phyloP scores from a whole-genome alignment of 1,140 invertebrate genomes.

The Phymastichus coffea region DNA sequence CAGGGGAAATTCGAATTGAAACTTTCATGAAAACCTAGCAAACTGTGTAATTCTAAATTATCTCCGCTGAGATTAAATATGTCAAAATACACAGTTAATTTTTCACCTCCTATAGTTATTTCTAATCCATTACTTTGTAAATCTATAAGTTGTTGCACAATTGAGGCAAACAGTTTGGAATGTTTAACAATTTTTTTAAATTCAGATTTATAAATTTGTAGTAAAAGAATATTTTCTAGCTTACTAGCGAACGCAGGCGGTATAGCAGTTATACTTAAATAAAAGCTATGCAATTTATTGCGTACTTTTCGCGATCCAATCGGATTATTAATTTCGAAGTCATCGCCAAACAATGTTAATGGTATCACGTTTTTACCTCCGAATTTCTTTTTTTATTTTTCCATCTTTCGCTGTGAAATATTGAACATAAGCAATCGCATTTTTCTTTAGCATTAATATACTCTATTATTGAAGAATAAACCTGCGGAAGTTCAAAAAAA shows the following conservation, averaged over 20 bases:
- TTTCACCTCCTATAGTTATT: constrained; percentile 22
- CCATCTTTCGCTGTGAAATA: too few species aligned
- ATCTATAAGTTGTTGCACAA: constrained; percentile 16
- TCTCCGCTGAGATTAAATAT: constrained; percentile 28
- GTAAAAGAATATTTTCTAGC: constrained; percentile 23
- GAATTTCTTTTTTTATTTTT: not conserved
- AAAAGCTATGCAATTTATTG: constrained; percentile 15
- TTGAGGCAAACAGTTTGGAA: not conserved
- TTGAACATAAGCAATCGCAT: too few species aligned
- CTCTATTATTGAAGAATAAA: not conserved
- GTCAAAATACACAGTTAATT: constrained; percentile 28
- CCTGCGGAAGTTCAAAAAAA: not conserved
- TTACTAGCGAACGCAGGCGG: constrained; percentile 14
- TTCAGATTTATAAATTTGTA: constrained; percentile 12
- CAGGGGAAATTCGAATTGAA: constrained; percentile 28
- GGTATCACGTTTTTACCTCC: constrained; percentile 12
- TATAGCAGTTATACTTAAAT: constrained; percentile 12
- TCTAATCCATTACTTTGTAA: constrained; percentile 27
- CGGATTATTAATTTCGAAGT: constrained; percentile 16
- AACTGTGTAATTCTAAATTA: constrained; percentile 31
- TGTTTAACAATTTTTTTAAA: constrained; percentile 7
- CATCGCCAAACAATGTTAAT: constrained; percentile 14
- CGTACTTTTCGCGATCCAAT: not conserved
- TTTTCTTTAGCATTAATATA: not conserved
- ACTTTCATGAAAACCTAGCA: constrained; percentile 28